phyloP scores from a whole-genome alignment of 2,113 vertebrate species.

The Corythaixoides concolor region DNA sequence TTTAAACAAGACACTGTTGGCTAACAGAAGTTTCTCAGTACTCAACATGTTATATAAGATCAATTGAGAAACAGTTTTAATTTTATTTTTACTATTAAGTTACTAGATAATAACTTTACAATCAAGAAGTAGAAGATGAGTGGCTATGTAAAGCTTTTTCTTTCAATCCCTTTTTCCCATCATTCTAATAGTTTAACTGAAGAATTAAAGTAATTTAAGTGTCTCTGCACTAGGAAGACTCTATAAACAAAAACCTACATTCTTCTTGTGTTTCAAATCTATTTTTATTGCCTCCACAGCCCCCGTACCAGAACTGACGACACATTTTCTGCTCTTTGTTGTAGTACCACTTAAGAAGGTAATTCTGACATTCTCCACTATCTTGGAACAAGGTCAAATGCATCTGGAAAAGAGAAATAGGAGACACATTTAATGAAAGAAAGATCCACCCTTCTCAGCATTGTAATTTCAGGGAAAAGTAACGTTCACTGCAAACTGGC shows the following conservation, averaged over 20 bases:
- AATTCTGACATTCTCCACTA: constrained; percentile 74
- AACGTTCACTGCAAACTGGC: background rate
- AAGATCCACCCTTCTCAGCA: background rate
- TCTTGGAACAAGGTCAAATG: constrained; percentile 69
- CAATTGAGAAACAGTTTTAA: background rate
- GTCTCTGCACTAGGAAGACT: background rate
- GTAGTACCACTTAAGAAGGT: constrained; percentile 81
- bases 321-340: constrained; percentile 67
- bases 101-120: background rate
- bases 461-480: background rate
- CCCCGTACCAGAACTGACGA: constrained; percentile 82
- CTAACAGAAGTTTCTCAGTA: background rate
- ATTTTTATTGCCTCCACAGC: constrained; percentile 83
- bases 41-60: background rate
- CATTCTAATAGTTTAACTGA: background rate
- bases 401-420: constrained; percentile 61
- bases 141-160: background rate
- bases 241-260: constrained; percentile 72
- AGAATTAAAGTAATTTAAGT: background rate
- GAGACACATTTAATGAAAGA: background rate
- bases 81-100: background rate
- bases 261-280: constrained; percentile 76
- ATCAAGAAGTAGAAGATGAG: background rate
- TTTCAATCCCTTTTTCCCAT: background rate
- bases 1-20: background rate